These are phyloP conservation scores for Saccostrea glomerata DNA, from an alignment of 1,140 invertebrate species.

Conservation along the genomic window DNA sequence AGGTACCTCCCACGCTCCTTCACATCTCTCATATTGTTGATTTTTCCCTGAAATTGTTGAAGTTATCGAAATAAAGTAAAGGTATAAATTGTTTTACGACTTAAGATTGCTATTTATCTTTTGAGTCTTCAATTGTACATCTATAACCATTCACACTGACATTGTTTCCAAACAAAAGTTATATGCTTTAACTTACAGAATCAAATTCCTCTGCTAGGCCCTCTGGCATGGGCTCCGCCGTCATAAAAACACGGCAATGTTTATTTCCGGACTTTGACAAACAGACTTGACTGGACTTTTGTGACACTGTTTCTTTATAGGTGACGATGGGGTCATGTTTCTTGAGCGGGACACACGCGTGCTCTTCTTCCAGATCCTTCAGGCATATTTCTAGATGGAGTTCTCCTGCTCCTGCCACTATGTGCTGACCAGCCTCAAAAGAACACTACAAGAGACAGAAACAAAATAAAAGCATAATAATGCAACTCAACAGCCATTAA, in stretches of 20 bases:
- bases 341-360: slow-evolving; percentile 99
- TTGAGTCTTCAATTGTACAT: neutral
- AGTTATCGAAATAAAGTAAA: neutral
- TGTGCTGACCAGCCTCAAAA: slow-evolving; percentile 99
- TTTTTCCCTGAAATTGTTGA: slow-evolving; percentile 85
- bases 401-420: slow-evolving; percentile 99
- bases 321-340: slow-evolving; percentile 99
- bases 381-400: slow-evolving; percentile 99
- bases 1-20: slow-evolving; percentile 96
- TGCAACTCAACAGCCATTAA: neutral
- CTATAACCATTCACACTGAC: neutral
- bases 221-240: slow-evolving; percentile 96
- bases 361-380: slow-evolving; percentile 99
- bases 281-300: slow-evolving; percentile 96
- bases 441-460: slow-evolving; percentile 81
- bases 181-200: slow-evolving; percentile 81
- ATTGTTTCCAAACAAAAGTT: neutral
- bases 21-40: slow-evolving; percentile 96
- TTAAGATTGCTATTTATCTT: neutral
- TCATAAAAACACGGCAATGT: slow-evolving; percentile 99
- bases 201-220: slow-evolving; percentile 98
- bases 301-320: slow-evolving; percentile 96
- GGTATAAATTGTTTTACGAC: neutral
- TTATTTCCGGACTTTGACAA: slow-evolving; percentile 99
- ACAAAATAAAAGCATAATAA: neutral